Evolutionary conservation across 2,888 invertebrate genomes (phyloP).

Genomic region (Xestia xanthographa): DNA sequence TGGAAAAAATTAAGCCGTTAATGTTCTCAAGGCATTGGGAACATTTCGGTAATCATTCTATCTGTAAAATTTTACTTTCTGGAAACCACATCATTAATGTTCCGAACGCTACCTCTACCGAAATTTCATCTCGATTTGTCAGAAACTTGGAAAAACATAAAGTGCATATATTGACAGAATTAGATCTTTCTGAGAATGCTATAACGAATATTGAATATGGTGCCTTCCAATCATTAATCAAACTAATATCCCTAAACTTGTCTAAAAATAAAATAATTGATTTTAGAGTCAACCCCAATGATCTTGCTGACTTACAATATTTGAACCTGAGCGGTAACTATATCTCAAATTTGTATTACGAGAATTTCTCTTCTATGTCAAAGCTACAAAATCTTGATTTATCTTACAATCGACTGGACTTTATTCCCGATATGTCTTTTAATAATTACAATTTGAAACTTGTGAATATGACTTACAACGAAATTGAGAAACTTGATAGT

Average conservation of each 20-base stretch:
- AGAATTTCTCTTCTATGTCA: constrained; percentile 80
- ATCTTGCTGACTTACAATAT: constrained; percentile 76
- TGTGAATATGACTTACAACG: constrained; percentile 82
- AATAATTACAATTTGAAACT: constrained; percentile 76
- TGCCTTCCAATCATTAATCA: constrained; percentile 80
- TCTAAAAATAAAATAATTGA: constrained; percentile 78
- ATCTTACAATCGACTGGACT: constrained; percentile 79
- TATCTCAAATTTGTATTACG: constrained; percentile 75
- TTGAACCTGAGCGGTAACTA: constrained; percentile 83
- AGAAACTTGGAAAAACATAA: constrained; percentile 67
- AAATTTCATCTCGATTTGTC: constrained; percentile 68
- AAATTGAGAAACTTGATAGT: constrained; percentile 73
- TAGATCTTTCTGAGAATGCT: constrained; percentile 83
- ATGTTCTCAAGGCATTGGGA: constrained; percentile 83
- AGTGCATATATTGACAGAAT: constrained; percentile 77
- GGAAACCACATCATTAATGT: constrained; percentile 78
- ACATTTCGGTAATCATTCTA: constrained; percentile 77
- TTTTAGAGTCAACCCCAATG: constrained; percentile 78
- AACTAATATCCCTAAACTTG: constrained; percentile 78
- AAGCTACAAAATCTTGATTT: constrained; percentile 84
- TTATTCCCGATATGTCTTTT: constrained; percentile 79
- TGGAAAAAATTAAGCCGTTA: constrained; percentile 77
- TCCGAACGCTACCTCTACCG: constrained; percentile 77
- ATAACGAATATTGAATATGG: constrained; percentile 80
- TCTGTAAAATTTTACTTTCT: constrained; percentile 82